Percentiles rank a stretch among this genome's conserved stretches.
Conservation (phyloP, 2,888 invertebrate species). For the Escarpia spicata region DNA sequence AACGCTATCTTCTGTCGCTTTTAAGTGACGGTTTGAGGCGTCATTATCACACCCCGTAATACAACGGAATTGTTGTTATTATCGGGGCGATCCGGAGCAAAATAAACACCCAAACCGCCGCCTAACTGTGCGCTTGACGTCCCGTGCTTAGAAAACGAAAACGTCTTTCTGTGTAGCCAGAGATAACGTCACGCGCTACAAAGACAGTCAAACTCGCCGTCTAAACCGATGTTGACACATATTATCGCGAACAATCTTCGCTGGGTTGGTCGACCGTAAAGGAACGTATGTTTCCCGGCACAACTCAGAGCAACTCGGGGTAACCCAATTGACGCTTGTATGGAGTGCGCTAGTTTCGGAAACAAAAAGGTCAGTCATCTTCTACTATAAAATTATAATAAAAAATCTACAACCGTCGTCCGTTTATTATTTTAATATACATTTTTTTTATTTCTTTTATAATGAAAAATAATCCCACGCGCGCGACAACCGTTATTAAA, state of each 20-base stretch:
- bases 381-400: background rate
- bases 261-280: background rate
- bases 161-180: background rate
- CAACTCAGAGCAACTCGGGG: background rate
- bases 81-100: background rate
- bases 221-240: constrained; percentile 16
- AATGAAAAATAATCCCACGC: too few relatives aligned
- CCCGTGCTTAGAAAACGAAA: background rate
- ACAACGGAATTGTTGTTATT: background rate
- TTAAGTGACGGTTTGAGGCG: background rate
- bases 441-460: too few relatives aligned
- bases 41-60: background rate
- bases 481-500: too few relatives aligned
- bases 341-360: background rate
- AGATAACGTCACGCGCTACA: background rate
- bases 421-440: too few relatives aligned
- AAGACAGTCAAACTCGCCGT: background rate
- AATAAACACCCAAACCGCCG: background rate
- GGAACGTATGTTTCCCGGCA: background rate
- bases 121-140: background rate
- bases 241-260: constrained; percentile 1
- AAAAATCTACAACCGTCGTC: background rate
- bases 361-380: background rate
- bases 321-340: background rate
- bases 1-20: constrained; percentile 6